Evolutionary conservation across 2,888 invertebrate species (phyloP), one percentile per base, ranked within the genome.

Genomic region (Callyntrura sp.): DNA sequence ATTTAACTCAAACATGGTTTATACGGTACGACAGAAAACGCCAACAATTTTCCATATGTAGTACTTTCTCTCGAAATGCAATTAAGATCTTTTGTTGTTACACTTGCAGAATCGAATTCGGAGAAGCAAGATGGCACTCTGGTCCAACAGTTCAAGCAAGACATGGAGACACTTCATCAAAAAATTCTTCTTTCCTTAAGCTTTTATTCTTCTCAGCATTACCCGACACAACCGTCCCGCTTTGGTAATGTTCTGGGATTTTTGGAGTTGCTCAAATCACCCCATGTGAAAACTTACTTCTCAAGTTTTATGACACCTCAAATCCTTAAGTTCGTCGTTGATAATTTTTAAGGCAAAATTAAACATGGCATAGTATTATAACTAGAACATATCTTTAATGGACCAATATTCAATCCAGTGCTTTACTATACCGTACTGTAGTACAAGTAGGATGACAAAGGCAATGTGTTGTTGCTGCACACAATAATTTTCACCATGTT

Each of bases 311-410:
- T 93, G 20, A 90, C 93, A 11, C 89, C 90, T n/a, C 91, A 91
- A 20, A 89, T 93, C 28, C 88, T 92, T 1, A 92, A 93, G 60
- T 93, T 93, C 78, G 93, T 93, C 0, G 91, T 93, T 48, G 92
- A 93, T 70, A 92, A 92, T 51, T 93, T 92, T 84, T 93, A 90
- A 90, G 12, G n/a, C n/a, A n/a, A n/a, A n/a, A n/a, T n/a, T n/a
- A n/a, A n/a, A n/a, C n/a, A n/a, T n/a, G n/a, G n/a, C n/a, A n/a
- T n/a, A n/a, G n/a, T n/a, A n/a, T n/a, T n/a, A n/a, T n/a, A n/a
- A n/a, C n/a, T n/a, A n/a, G n/a, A n/a, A n/a, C n/a, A n/a, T n/a
- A n/a, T n/a, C n/a, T n/a, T n/a, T n/a, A n/a, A n/a, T n/a, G n/a
- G n/a, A n/a, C n/a, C n/a, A n/a, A n/a, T n/a, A n/a, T n/a, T n/a